Percentiles rank a stretch among this genome's conserved stretches.
These are phyloP conservation scores for Papilio gigon DNA, from an alignment of 2,888 invertebrate genomes.

Conservation along the genomic window DNA sequence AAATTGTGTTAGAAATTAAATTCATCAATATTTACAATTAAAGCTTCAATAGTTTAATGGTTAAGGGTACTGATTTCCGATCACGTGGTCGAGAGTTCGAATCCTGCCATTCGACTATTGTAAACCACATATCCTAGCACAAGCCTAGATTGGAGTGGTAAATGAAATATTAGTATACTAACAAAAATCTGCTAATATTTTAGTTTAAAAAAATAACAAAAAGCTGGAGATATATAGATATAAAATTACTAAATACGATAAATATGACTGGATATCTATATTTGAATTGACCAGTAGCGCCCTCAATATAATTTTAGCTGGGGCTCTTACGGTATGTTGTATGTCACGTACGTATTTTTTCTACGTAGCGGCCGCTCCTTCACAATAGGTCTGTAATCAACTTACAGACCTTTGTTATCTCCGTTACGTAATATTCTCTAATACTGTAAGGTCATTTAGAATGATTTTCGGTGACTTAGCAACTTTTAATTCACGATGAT, in stretches of 20 bases:
- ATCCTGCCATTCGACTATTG: too few relatives aligned
- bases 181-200: too few relatives aligned
- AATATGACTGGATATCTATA: not conserved
- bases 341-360: slow-evolving; percentile 10
- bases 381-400: slow-evolving; percentile 51
- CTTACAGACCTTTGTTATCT: slow-evolving; percentile 50
- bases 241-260: not conserved
- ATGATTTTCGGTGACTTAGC: slow-evolving; percentile 48
- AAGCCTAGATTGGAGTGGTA: too few relatives aligned
- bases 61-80: too few relatives aligned
- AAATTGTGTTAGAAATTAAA: too few relatives aligned
- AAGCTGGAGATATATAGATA: too few relatives aligned
- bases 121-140: too few relatives aligned
- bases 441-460: slow-evolving; percentile 56
- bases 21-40: too few relatives aligned
- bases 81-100: too few relatives aligned
- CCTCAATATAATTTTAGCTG: not conserved
- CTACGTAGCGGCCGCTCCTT: slow-evolving; percentile 7
- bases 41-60: too few relatives aligned
- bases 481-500: not conserved
- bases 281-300: not conserved
- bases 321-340: slow-evolving; percentile 6
- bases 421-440: slow-evolving; percentile 51
- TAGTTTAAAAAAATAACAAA: too few relatives aligned
- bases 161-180: too few relatives aligned